A percentile compares a stretch with the other conserved stretches of the same genome.
phyloP scores from a whole-genome alignment of 2,113 vertebrate genomes.

The Paedocypris sp. region DNA sequence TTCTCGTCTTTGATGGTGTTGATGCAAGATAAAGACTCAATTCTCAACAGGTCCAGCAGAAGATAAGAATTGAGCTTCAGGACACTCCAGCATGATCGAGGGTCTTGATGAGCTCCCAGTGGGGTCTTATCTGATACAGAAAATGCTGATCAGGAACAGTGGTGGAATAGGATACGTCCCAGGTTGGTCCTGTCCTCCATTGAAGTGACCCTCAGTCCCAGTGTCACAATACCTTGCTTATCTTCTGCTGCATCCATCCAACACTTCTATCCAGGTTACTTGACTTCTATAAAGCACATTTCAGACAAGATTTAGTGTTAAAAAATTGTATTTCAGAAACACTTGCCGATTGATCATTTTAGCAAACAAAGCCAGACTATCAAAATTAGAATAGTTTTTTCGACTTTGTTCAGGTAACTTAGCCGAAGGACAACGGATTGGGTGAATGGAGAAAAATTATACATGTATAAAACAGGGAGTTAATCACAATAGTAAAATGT shows the following conservation, averaged over 20 bases:
- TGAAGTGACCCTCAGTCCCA: conserved; percentile 23
- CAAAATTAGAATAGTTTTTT: too few species aligned
- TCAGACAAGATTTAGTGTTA: too few species aligned
- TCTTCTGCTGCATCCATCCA: not conserved
- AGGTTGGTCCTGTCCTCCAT: conserved; percentile 28
- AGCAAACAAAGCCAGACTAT: too few species aligned
- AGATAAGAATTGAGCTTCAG: conserved; percentile 46
- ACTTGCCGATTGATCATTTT: too few species aligned
- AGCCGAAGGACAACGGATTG: too few species aligned
- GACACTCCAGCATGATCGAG: conserved; percentile 40
- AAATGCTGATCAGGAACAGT: conserved; percentile 41
- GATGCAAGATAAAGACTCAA: conserved; percentile 47
- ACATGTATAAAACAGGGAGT: too few species aligned
- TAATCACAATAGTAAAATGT: too few species aligned
- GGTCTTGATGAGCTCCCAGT: conserved; percentile 39
- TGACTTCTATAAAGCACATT: not conserved
- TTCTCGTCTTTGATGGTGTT: conserved; percentile 29
- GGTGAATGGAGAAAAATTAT: too few species aligned
- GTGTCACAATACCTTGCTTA: conserved; percentile 7
- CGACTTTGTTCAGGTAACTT: too few species aligned
- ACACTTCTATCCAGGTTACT: too few species aligned
- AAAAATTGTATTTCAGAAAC: too few species aligned
- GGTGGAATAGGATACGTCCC: conserved; percentile 29
- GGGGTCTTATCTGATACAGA: conserved; percentile 46
- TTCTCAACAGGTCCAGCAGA: conserved; percentile 38